Conservation (phyloP, 1,140 invertebrate species). For the Mercenaria mercenaria region DNA sequence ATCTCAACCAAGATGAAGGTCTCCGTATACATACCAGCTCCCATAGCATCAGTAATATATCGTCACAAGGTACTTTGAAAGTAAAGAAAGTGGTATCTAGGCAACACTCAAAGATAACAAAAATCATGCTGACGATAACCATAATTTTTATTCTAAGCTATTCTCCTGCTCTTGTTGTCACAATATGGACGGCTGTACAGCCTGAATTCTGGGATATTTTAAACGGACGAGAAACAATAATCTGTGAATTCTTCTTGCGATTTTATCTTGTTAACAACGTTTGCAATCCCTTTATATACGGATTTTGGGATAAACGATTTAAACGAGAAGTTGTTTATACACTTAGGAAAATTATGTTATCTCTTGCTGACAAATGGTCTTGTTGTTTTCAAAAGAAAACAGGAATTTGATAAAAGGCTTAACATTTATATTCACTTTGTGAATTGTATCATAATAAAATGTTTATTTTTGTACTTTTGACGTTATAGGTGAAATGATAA, state of each 20-base stretch:
- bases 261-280: conserved; percentile 56
- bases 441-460: no score
- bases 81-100: neutral
- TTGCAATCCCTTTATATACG: conserved; percentile 49
- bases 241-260: conserved; percentile 45
- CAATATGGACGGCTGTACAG: conserved; percentile 10
- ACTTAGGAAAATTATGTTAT: neutral
- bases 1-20: neutral
- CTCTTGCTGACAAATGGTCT: neutral
- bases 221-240: neutral
- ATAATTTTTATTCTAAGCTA: conserved; percentile 44
- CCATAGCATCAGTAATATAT: neutral
- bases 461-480: no score
- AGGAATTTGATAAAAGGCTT: no score
- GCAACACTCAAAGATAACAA: conserved; percentile 41
- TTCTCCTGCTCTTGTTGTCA: conserved; percentile 1
- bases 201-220: conserved; percentile 26
- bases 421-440: no score
- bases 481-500: no score
- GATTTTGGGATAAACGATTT: conserved; percentile 56
- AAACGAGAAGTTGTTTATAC: conserved; percentile 30
- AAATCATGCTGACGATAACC: conserved; percentile 53
- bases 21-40: neutral
- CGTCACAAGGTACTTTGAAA: neutral
- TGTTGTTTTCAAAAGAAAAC: neutral